Evolutionary conservation across 2,113 vertebrate genomes (phyloP).

Genomic region (Rhea pennata): DNA sequence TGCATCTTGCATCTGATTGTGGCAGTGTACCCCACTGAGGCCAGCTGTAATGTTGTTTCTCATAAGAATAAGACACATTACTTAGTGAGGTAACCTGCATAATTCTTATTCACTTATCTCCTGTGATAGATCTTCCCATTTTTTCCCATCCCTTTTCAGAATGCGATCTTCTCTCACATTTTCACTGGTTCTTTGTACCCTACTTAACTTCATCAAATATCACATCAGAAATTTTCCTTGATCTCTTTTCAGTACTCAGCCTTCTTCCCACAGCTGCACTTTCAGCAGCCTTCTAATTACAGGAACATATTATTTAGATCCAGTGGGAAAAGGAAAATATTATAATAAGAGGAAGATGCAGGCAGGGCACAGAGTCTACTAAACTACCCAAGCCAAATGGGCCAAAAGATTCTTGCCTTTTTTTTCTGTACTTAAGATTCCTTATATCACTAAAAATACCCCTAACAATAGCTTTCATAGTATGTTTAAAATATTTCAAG

Average conservation of each 20-base stretch:
- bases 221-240: not conserved
- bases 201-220: not conserved
- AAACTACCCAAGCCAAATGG: not conserved
- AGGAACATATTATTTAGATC: not conserved
- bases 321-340: not conserved
- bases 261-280: not conserved
- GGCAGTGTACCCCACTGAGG: not conserved
- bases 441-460: not conserved
- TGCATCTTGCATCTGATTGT: not conserved
- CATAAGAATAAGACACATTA: not conserved
- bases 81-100: constrained; percentile 2
- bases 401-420: not conserved
- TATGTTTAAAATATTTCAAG: not conserved
- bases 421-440: not conserved
- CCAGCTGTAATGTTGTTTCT: not conserved
- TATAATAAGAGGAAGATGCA: not conserved
- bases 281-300: not conserved
- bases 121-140: not conserved
- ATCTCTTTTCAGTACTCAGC: not conserved
- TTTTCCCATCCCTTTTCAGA: not conserved
- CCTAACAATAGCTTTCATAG: not conserved
- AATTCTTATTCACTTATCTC: not conserved
- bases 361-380: not conserved
- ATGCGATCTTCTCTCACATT: not conserved
- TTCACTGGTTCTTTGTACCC: not conserved